Evolutionary conservation across 2,888 invertebrate genomes (phyloP).

Genomic region (Melangyna quadrimaculata): DNA sequence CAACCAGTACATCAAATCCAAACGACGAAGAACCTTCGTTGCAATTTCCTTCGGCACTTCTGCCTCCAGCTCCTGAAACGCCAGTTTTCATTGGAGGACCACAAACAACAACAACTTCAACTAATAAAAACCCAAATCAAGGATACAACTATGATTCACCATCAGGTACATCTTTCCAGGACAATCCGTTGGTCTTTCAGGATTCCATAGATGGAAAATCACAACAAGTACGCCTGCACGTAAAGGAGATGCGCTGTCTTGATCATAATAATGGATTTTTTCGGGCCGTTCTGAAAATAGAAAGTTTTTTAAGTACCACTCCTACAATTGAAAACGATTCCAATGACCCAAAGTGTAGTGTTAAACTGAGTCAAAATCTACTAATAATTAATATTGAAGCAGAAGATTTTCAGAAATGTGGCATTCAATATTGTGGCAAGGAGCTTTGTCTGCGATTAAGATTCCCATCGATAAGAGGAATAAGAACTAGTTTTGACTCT

Average conservation of each 20-base stretch:
- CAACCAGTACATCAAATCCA: conserved; percentile 37
- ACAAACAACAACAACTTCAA: not conserved
- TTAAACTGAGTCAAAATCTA: conserved; percentile 77
- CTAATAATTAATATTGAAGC: conserved; percentile 81
- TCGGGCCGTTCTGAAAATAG: conserved; percentile 79
- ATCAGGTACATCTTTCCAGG: conserved; percentile 52
- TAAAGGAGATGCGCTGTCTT: conserved; percentile 79
- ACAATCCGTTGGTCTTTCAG: conserved; percentile 26
- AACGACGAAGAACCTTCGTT: conserved; percentile 23
- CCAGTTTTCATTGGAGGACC: not conserved
- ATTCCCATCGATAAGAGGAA: conserved; percentile 82
- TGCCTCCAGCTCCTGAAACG: conserved; percentile 28
- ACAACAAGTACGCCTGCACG: conserved; percentile 75
- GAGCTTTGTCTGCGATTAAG: conserved; percentile 83
- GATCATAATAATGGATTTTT: conserved; percentile 77
- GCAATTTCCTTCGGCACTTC: conserved; percentile 41
- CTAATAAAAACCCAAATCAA: conserved; percentile 14
- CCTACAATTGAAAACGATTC: conserved; percentile 80
- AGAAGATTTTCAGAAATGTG: conserved; percentile 82
- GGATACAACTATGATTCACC: conserved; percentile 63
- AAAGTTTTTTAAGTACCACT: conserved; percentile 77
- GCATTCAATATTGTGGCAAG: conserved; percentile 81
- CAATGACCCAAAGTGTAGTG: conserved; percentile 76
- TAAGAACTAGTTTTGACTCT: conserved; percentile 82
- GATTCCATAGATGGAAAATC: conserved; percentile 26